Conservation (phyloP, 1,140 invertebrate species). For the Papilio dardanus region DNA sequence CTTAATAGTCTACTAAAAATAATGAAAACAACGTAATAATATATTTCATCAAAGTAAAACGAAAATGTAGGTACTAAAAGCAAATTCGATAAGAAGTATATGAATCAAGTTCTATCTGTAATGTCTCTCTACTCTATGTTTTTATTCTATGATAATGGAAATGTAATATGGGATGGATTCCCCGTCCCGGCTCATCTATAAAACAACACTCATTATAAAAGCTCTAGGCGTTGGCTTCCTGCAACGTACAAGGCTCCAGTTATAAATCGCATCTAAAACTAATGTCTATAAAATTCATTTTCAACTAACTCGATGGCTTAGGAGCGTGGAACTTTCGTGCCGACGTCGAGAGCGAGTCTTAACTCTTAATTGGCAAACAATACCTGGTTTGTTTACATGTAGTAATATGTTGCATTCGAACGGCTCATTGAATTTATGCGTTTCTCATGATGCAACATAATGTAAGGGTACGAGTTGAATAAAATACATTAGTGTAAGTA, state of each 20-base stretch:
- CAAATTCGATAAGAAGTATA: background rate
- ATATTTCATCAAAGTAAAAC: no score
- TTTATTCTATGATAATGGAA: constrained; percentile 20
- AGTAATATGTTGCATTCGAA: constrained; percentile 46
- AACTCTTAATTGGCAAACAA: constrained; percentile 66
- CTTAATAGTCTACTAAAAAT: no score
- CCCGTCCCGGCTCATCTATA: constrained; percentile 44
- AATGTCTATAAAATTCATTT: constrained; percentile 47
- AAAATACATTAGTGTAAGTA: background rate
- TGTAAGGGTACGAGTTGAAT: background rate
- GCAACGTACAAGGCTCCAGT: constrained; percentile 43
- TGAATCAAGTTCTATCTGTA: background rate
- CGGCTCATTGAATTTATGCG: constrained; percentile 43
- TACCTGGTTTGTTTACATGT: constrained; percentile 47
- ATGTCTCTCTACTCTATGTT: background rate
- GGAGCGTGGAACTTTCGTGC: constrained; percentile 11
- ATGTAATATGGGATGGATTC: constrained; percentile 36
- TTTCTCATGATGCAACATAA: constrained; percentile 40
- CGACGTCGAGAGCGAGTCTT: constrained; percentile 47
- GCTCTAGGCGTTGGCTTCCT: constrained; percentile 63
- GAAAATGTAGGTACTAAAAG: no score
- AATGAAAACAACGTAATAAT: background rate
- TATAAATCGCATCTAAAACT: constrained; percentile 46
- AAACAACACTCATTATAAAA: constrained; percentile 58
- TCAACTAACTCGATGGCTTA: constrained; percentile 33